Evolutionary conservation across 1,140 invertebrate genomes (phyloP).

Genomic region (Asbolus verrucosus): DNA sequence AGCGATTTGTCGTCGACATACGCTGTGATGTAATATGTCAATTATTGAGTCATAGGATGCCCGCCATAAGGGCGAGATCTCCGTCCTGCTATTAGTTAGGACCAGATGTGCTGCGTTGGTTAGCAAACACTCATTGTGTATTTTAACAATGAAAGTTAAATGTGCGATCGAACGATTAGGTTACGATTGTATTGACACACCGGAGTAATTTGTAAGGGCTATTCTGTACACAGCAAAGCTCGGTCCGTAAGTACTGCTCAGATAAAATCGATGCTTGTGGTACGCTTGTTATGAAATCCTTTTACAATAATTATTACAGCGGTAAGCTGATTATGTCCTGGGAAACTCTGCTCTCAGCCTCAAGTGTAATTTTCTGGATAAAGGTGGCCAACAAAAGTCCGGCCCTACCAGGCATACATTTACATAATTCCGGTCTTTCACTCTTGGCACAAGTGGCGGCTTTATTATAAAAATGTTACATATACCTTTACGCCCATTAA

Average conservation of each 20-base stretch:
- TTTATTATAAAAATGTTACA: conserved; percentile 36
- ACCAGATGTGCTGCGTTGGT: conserved; percentile 60
- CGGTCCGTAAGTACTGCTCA: conserved; percentile 55
- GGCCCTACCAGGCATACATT: conserved; percentile 7
- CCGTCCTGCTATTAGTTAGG: conserved; percentile 45
- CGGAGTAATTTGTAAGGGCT: conserved; percentile 63
- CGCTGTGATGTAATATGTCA: conserved; percentile 59
- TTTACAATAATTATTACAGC: conserved; percentile 53
- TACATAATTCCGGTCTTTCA: conserved; percentile 32
- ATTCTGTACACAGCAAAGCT: conserved; percentile 51
- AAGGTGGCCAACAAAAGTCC: conserved; percentile 13
- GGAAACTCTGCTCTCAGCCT: conserved; percentile 12
- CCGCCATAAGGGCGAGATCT: conserved; percentile 49
- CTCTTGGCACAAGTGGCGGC: conserved; percentile 24
- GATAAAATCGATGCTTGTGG: conserved; percentile 55
- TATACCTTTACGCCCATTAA: conserved; percentile 48
- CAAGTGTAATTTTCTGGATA: conserved; percentile 35
- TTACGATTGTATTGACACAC: conserved; percentile 63
- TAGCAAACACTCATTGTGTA: conserved; percentile 63
- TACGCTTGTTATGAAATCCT: conserved; percentile 60
- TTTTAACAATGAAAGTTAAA: conserved; percentile 64
- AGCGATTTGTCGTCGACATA: conserved; percentile 59
- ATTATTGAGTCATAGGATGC: conserved; percentile 50
- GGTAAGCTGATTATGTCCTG: conserved; percentile 33
- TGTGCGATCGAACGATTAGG: conserved; percentile 63